A percentile compares a stretch with the other conserved stretches of the same genome.
Conservation (phyloP, 92 coral and sea anemone genomes). For the Epizoanthus rinbou region DNA sequence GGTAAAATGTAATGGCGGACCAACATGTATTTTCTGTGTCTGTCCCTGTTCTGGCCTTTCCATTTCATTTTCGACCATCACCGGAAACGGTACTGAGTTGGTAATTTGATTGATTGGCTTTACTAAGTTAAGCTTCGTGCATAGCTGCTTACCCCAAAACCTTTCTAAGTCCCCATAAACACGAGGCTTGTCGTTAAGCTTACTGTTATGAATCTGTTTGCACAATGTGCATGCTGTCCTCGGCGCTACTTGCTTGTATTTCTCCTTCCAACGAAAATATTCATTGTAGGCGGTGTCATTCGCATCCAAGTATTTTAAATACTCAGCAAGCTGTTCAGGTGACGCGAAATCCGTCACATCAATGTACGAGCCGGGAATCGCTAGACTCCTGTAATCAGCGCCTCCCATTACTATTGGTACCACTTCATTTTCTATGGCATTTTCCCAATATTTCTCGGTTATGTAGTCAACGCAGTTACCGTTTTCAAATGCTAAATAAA, state of each 20-base stretch:
- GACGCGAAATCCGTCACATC: conserved; percentile 57
- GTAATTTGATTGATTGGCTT: neutral
- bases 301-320: conserved; percentile 42
- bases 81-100: neutral
- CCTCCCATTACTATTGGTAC: conserved; percentile 69
- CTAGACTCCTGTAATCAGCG: conserved; percentile 48
- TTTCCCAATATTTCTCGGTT: conserved; percentile 71
- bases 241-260: conserved; percentile 55
- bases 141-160: conserved; percentile 52
- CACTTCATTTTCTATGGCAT: conserved; percentile 62
- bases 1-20: neutral
- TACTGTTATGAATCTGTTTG: conserved; percentile 60
- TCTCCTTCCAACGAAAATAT: conserved; percentile 56
- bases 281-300: conserved; percentile 55
- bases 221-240: conserved; percentile 75
- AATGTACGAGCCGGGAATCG: conserved; percentile 64
- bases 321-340: conserved; percentile 53
- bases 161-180: conserved; percentile 48
- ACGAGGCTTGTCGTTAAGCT: conserved; percentile 53
- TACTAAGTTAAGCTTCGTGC: conserved; percentile 45
- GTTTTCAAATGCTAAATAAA: conserved; percentile 63
- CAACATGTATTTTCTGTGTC: neutral
- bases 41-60: neutral
- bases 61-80: neutral
- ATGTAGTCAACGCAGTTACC: conserved; percentile 60